A percentile compares a stretch with the other conserved stretches of the same genome.
phyloP scores from a whole-genome alignment of 2,113 vertebrate species.

The Labeo catla region DNA sequence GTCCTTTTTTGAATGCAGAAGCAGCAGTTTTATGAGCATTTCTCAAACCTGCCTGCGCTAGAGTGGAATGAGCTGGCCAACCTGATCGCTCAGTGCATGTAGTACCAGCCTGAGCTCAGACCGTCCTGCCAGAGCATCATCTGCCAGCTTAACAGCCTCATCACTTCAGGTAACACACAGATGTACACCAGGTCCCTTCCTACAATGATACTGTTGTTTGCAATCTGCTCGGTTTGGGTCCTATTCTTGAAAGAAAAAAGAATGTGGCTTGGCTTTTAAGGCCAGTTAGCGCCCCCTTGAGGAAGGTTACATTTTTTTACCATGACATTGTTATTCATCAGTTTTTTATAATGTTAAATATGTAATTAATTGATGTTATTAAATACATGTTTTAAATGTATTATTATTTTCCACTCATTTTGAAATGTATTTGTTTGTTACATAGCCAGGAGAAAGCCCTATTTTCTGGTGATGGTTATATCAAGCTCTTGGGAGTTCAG shows the following conservation, averaged over 20 bases:
- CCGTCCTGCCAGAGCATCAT: conserved; percentile 86
- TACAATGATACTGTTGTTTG: background rate
- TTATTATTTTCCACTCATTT: too few species aligned
- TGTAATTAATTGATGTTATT: too few species aligned
- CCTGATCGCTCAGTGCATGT: conserved; percentile 88
- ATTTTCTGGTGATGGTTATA: conserved; percentile 84
- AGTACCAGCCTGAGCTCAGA: conserved; percentile 78
- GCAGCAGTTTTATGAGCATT: conserved; percentile 79
- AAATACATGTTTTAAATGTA: too few species aligned
- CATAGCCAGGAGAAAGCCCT: conserved; percentile 88
- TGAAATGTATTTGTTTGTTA: conserved; percentile 65
- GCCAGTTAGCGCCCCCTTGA: background rate
- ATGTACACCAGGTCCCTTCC: too few species aligned
- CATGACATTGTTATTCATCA: too few species aligned
- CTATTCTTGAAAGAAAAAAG: background rate
- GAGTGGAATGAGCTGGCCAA: conserved; percentile 87
- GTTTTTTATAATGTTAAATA: too few species aligned
- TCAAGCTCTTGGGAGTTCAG: background rate
- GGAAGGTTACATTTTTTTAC: background rate
- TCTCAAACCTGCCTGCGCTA: conserved; percentile 79
- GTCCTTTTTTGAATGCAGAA: conserved; percentile 75
- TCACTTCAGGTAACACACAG: conserved; percentile 80
- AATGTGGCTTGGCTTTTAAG: background rate
- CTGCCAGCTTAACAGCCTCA: conserved; percentile 90
- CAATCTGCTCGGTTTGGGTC: background rate